Evolutionary conservation across 2,797 vertebrate genomes (phyloP).

Genomic region (Sebastes iracundus): DNA sequence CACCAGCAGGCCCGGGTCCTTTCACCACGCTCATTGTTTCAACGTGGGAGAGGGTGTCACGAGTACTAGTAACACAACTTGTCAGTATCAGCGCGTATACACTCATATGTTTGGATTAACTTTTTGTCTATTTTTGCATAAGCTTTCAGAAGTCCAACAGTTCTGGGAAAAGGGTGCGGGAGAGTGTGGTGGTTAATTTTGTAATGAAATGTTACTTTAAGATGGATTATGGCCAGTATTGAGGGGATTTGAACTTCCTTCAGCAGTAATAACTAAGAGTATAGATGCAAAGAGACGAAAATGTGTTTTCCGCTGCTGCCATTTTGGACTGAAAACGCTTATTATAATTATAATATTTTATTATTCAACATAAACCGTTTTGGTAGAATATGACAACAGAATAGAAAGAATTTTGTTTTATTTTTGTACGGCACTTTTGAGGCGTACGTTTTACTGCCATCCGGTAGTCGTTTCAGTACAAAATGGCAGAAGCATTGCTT

Average conservation of each 20-base stretch:
- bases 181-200: background rate
- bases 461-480: background rate
- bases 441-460: background rate
- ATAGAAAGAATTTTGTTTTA: background rate
- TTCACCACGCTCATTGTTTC: constrained; percentile 72
- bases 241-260: background rate
- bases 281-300: background rate
- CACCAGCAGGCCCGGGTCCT: constrained; percentile 46
- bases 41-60: constrained; percentile 59
- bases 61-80: background rate
- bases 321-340: background rate
- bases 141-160: background rate
- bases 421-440: background rate
- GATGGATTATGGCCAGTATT: background rate
- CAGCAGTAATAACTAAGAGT: background rate
- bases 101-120: background rate
- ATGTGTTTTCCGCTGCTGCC: background rate
- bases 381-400: too few species aligned
- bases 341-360: background rate
- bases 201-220: background rate
- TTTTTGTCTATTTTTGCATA: background rate
- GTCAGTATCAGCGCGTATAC: background rate
- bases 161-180: background rate
- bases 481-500: background rate
- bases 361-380: too few species aligned